A percentile compares a stretch with the other conserved stretches of the same genome.
phyloP scores from a whole-genome alignment of 2,113 vertebrate species.

The Donacobius atricapilla region DNA sequence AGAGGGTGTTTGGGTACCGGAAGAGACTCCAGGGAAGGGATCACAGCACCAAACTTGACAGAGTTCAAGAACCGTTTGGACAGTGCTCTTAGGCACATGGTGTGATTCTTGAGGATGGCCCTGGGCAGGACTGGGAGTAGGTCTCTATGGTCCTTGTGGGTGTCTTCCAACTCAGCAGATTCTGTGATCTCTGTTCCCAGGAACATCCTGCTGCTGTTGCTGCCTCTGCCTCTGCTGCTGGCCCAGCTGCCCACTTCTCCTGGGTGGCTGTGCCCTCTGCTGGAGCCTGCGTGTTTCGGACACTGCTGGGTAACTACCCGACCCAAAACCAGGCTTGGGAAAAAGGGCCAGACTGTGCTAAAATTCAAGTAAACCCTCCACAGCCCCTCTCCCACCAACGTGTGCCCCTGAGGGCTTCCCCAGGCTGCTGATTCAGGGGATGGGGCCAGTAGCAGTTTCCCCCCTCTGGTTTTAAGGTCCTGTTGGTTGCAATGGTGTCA shows the following conservation, averaged over 20 bases:
- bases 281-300: neutral
- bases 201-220: neutral
- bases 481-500: neutral
- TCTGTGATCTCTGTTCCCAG: neutral
- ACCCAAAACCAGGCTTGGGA: neutral
- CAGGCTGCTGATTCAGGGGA: neutral
- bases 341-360: neutral
- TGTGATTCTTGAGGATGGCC: neutral
- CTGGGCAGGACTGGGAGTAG: neutral
- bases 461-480: fast-evolving
- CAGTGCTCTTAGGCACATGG: neutral
- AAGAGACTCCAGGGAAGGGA: neutral
- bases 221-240: neutral
- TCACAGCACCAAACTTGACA: neutral
- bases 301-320: neutral
- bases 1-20: neutral
- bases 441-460: neutral
- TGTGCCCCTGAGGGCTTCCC: neutral
- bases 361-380: neutral
- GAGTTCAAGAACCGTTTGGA: neutral
- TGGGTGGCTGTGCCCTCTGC: slow-evolving; percentile 47
- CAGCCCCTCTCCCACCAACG: fast-evolving
- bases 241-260: neutral
- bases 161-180: neutral
- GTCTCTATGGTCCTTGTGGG: neutral